Evolutionary conservation across 2,797 vertebrate genomes (phyloP).

Genomic region (Mycteria americana): DNA sequence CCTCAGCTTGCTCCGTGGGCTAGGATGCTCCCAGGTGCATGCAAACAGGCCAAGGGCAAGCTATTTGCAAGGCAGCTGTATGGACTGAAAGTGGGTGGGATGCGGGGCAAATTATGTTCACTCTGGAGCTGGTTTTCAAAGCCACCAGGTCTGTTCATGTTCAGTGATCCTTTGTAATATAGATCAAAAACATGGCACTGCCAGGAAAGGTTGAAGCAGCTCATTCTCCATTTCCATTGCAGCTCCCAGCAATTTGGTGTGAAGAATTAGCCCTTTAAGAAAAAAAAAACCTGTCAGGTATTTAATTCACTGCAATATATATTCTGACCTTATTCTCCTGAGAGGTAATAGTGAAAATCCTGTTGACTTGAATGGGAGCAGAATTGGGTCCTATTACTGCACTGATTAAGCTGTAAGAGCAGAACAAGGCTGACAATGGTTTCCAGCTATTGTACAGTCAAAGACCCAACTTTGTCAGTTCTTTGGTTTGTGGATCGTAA

Average conservation of each 20-base stretch:
- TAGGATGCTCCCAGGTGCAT: slow-evolving; percentile 39
- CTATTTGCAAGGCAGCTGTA: slow-evolving; percentile 1
- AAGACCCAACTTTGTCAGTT: not conserved
- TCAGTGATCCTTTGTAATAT: slow-evolving; percentile 11
- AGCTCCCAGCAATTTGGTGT: not conserved
- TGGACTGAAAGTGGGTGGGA: slow-evolving; percentile 1
- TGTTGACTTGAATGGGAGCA: not conserved
- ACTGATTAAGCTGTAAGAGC: not conserved
- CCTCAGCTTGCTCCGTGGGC: not conserved
- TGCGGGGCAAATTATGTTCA: slow-evolving; percentile 13
- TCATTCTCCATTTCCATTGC: not conserved
- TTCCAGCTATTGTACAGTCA: not conserved
- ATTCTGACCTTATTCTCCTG: not conserved
- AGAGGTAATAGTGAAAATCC: not conserved
- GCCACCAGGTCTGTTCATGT: not conserved
- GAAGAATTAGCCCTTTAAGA: not conserved
- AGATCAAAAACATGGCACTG: not conserved
- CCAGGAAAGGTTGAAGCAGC: not conserved
- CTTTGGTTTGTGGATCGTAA: slow-evolving; percentile 31
- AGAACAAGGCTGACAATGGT: not conserved
- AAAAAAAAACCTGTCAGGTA: not conserved
- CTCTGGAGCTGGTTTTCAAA: slow-evolving; percentile 9
- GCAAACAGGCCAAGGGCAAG: not conserved
- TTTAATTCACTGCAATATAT: not conserved
- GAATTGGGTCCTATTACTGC: not conserved